These are phyloP conservation scores for Trissonchulus sp. DNA, from an alignment of 2,888 invertebrate species.

Conservation along the genomic window DNA sequence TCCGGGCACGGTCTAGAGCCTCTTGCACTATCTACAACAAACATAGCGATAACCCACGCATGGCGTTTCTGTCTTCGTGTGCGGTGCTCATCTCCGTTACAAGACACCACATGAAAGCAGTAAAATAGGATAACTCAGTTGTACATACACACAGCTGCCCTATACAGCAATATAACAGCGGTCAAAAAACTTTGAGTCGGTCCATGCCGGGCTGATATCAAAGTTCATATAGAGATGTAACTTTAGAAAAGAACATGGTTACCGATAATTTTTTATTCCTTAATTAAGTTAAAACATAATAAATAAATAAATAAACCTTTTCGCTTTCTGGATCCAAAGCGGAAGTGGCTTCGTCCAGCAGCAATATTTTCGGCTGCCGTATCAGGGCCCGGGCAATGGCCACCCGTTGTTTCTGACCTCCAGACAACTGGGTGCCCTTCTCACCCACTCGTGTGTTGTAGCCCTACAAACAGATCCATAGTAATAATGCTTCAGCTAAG, in stretches of 20 bases:
- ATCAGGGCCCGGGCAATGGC: conserved; percentile 56
- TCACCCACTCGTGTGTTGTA: conserved; percentile 54
- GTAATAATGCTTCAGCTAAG: not conserved
- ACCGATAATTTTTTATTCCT: not conserved
- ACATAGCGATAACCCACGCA: not conserved
- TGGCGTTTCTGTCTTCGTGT: not conserved
- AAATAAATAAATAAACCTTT: conserved; percentile 35
- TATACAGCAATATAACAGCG: not conserved
- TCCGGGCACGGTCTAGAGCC: conserved; percentile 63
- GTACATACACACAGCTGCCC: not conserved
- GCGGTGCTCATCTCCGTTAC: too few species aligned
- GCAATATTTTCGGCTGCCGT: conserved; percentile 50
- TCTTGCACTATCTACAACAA: conserved; percentile 69
- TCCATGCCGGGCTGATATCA: too few species aligned
- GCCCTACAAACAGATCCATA: conserved; percentile 39
- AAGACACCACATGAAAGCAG: not conserved
- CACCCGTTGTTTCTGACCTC: conserved; percentile 56
- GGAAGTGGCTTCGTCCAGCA: conserved; percentile 55
- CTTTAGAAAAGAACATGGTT: not conserved
- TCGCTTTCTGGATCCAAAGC: conserved; percentile 56
- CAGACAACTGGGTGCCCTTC: conserved; percentile 54
- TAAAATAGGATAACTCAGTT: not conserved
- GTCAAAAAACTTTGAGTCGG: too few species aligned
- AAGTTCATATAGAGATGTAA: too few species aligned
- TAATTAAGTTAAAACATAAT: not conserved